Evolutionary conservation across 2,888 invertebrate species (phyloP).

Genomic region (Hypolimnas misippus): DNA sequence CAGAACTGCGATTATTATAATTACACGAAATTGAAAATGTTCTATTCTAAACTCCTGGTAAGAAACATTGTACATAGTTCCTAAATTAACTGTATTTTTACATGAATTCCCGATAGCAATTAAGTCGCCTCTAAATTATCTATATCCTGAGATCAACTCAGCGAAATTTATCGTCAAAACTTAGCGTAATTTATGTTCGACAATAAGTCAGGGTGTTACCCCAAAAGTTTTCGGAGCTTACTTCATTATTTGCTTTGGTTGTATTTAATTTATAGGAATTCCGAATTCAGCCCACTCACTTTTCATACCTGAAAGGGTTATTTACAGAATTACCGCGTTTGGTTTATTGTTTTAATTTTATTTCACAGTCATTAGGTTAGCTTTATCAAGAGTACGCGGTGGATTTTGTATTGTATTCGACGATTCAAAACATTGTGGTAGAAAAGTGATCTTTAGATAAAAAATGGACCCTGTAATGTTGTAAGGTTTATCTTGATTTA

Average conservation of each 20-base stretch:
- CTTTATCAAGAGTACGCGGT: neutral
- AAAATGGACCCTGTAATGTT: too few species aligned
- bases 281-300: constrained; percentile 46
- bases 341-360: constrained; percentile 1
- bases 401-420: neutral
- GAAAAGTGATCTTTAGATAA: too few species aligned
- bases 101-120: neutral
- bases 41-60: too few species aligned
- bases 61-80: neutral
- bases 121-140: constrained; percentile 44
- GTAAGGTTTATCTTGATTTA: too few species aligned
- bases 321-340: constrained; percentile 43
- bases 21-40: too few species aligned
- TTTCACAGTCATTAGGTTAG: neutral
- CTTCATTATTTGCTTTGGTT: constrained; percentile 74
- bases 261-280: constrained; percentile 78
- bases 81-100: neutral
- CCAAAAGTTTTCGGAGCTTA: constrained; percentile 64
- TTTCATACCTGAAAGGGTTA: constrained; percentile 62
- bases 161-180: constrained; percentile 73
- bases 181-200: constrained; percentile 75
- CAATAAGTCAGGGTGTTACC: constrained; percentile 71
- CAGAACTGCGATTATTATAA: too few species aligned
- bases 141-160: constrained; percentile 50
- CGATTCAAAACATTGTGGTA: neutral